Evolutionary conservation across 2,113 vertebrate genomes (phyloP).

Genomic region (Conger conger): DNA sequence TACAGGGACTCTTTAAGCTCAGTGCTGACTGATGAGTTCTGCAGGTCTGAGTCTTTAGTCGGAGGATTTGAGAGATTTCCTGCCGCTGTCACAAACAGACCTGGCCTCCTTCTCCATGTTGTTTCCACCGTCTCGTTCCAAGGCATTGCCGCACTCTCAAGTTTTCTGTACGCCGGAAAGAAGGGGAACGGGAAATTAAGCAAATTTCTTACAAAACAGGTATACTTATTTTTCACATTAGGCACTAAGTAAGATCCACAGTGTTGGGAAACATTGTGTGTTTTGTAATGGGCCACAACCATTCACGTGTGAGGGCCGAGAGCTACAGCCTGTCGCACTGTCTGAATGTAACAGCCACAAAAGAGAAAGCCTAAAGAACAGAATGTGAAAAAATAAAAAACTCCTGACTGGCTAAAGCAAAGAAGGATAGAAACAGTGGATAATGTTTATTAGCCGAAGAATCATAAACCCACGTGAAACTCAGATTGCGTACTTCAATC

Average conservation of each 20-base stretch:
- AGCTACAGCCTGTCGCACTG: neutral
- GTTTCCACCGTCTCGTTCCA: too few relatives aligned
- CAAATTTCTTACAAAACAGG: too few relatives aligned
- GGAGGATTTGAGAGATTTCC: neutral
- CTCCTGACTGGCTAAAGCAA: conserved; percentile 52
- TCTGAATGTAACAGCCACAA: conserved; percentile 27
- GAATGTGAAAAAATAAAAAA: conserved; percentile 58
- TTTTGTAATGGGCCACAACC: too few relatives aligned
- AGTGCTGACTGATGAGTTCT: neutral
- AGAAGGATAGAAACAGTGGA: conserved; percentile 44
- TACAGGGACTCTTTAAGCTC: neutral
- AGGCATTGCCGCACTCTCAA: too few relatives aligned
- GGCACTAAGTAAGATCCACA: too few relatives aligned
- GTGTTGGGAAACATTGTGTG: too few relatives aligned
- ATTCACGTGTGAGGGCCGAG: neutral
- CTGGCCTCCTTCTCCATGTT: too few relatives aligned
- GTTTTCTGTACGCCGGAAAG: neutral
- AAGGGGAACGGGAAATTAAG: too few relatives aligned
- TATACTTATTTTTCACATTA: too few relatives aligned
- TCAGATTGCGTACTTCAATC: conserved; percentile 64
- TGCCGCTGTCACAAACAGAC: neutral
- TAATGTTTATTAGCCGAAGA: conserved; percentile 32
- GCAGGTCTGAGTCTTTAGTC: neutral
- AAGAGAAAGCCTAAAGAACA: conserved; percentile 21
- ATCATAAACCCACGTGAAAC: conserved; percentile 64